phyloP scores from a whole-genome alignment of 23 tunicate species.

The Botrylloides violaceus region DNA sequence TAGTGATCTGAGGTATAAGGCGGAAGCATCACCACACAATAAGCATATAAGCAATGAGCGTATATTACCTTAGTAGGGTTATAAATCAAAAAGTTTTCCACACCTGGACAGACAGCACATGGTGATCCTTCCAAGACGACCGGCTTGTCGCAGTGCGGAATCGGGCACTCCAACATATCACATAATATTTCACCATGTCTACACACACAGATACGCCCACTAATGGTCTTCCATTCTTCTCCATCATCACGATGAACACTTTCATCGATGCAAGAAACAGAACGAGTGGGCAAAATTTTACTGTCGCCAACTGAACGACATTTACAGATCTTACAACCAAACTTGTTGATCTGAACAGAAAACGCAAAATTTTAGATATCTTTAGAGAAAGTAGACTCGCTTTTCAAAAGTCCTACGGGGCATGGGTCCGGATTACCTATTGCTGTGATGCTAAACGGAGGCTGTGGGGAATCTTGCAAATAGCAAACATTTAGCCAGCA shows the following conservation, averaged over 20 bases:
- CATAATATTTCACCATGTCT: conserved; percentile 65
- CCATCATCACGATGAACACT: conserved; percentile 48
- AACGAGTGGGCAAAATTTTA: not conserved
- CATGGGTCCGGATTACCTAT: too few species aligned
- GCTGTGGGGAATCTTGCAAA: too few species aligned
- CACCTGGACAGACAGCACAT: conserved; percentile 75
- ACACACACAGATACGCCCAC: conserved; percentile 64
- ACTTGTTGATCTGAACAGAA: conserved; percentile 30
- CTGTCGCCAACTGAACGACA: conserved; percentile 12
- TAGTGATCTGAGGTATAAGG: too few species aligned
- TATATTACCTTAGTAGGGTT: too few species aligned
- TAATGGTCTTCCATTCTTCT: conserved; percentile 48
- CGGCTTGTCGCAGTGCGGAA: conserved; percentile 58
- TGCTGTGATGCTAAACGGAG: too few species aligned
- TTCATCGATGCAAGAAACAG: conserved; percentile 2
- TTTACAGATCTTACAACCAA: conserved; percentile 75
- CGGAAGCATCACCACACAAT: too few species aligned
- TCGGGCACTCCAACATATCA: conserved; percentile 59
- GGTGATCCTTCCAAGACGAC: conserved; percentile 17
- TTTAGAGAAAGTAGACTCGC: too few species aligned
- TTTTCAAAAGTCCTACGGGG: too few species aligned
- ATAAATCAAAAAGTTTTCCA: too few species aligned
- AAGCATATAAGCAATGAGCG: too few species aligned
- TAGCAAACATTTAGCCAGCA: too few species aligned
- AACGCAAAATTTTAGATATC: not conserved